A percentile compares a stretch with the other conserved stretches of the same genome.
Conservation (phyloP, 2,113 vertebrate species). For the Carlito syrichta region DNA sequence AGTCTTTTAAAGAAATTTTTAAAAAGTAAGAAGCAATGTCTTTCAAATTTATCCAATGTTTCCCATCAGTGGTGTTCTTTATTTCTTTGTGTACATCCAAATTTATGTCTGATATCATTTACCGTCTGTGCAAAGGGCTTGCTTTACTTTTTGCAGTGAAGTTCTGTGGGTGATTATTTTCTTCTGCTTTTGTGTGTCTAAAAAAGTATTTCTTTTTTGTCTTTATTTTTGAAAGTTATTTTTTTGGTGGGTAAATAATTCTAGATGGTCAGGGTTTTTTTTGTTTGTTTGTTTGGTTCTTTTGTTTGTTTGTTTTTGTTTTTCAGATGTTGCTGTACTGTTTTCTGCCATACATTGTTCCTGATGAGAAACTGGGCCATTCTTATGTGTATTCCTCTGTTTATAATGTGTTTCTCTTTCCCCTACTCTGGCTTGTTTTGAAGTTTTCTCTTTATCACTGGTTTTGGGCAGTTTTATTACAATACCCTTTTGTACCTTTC, state of each 20-base stretch:
- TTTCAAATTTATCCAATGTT: neutral
- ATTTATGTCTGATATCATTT: neutral
- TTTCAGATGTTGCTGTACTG: neutral
- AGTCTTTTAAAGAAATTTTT: neutral
- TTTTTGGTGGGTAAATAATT: neutral
- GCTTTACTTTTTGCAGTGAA: neutral
- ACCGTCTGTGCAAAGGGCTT: neutral
- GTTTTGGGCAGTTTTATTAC: neutral
- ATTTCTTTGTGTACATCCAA: rapidly evolving
- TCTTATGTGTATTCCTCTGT: neutral
- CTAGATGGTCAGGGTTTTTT: neutral
- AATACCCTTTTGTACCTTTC: too few relatives aligned
- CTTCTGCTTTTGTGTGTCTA: neutral
- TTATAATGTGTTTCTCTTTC: too few relatives aligned
- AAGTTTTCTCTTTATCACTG: neutral
- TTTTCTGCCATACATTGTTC: neutral
- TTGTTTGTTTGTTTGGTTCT: too few relatives aligned
- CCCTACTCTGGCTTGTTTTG: neutral
- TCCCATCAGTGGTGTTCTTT: rapidly evolving
- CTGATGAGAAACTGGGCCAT: neutral
- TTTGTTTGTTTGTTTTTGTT: neutral
- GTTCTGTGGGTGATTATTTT: neutral
- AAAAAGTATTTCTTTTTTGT: neutral
- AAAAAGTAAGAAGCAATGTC: neutral
- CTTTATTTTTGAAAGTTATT: neutral